phyloP scores from a whole-genome alignment of 2,797 vertebrate genomes.

The Tapirus indicus region DNA sequence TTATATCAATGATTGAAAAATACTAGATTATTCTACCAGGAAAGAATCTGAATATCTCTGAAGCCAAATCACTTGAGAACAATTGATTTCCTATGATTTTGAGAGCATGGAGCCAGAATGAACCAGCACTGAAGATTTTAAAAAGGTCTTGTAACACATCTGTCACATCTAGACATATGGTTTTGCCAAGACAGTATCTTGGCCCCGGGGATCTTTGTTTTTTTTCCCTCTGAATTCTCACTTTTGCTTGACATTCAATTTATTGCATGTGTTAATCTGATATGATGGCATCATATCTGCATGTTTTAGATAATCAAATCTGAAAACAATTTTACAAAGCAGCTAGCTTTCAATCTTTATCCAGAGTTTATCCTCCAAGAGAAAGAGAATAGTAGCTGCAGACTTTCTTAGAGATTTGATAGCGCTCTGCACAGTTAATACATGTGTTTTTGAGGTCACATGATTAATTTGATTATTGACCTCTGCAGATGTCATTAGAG shows the following conservation, averaged over 20 bases:
- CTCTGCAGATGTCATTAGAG: neutral
- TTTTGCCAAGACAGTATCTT: neutral
- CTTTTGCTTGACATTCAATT: neutral
- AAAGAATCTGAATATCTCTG: neutral
- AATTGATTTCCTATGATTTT: conserved; percentile 12
- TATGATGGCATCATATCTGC: conserved; percentile 12
- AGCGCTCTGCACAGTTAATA: neutral
- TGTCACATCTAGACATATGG: neutral
- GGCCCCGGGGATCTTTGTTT: neutral
- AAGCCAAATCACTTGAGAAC: neutral
- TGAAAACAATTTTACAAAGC: neutral
- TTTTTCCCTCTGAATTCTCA: conserved; percentile 22
- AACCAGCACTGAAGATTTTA: neutral
- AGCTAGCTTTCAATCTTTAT: conserved; percentile 15
- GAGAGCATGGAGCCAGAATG: neutral
- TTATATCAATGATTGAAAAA: neutral
- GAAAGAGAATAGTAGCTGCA: neutral
- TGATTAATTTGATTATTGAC: neutral
- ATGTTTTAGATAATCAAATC: conserved; percentile 11
- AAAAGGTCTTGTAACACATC: neutral
- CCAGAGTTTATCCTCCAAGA: neutral
- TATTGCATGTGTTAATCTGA: conserved; percentile 25
- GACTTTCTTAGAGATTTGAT: neutral
- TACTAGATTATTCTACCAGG: neutral
- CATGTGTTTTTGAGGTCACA: neutral